Base-by-base conservation (phyloP, 2,888 invertebrate genomes). In the Unio delphinus region DNA sequence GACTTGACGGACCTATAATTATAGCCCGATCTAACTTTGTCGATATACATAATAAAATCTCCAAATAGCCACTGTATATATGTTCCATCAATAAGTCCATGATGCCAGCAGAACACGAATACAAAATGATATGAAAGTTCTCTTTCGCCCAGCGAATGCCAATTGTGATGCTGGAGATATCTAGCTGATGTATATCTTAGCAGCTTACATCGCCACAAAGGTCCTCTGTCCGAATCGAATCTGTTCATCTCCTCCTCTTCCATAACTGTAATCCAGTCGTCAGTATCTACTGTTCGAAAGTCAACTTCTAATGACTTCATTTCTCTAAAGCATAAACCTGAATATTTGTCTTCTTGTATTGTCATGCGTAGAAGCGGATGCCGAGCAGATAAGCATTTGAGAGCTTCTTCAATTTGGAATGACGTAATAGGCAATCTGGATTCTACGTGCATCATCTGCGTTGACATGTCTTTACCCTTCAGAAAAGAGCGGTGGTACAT, bases 11-110 rank as follows among this genome's bases (percentile, higher is more conserved):
- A 8, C 6, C 20, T 30, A n/a, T 23, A 34, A 56, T 55, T 58
- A 7, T 23, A 26, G 6, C 64, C 62, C 23, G 57, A 58, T n/a
- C 55, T 55, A 34, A 70, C 61, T 11, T 70, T 74, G 61, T 77
- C 77, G 18, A 77, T 55, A 58, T 73, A 68, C n/a, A 66, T 65
- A 1, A 73, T 63, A n/a, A 73, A 77, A 20, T 77, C 74, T 68
- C 72, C 73, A 57, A 77, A 77, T 18, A 77, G 61, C 74, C 77
- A 73, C 63, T 72, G 30, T 5, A 68, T 63, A 55, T 77, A 77
- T 4, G 71, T 70, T 17, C 77, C 77, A 55, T 77, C 77, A 65
- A 75, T 69, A 18, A 77, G 65, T 1, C 73, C 67, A 64, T 77
- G 77, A 56, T 77, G 71, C 62, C 61, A 61, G 20, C 74, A 67